Base-by-base conservation (phyloP, 2,797 vertebrate genomes). In the Anguilla pacifica region DNA sequence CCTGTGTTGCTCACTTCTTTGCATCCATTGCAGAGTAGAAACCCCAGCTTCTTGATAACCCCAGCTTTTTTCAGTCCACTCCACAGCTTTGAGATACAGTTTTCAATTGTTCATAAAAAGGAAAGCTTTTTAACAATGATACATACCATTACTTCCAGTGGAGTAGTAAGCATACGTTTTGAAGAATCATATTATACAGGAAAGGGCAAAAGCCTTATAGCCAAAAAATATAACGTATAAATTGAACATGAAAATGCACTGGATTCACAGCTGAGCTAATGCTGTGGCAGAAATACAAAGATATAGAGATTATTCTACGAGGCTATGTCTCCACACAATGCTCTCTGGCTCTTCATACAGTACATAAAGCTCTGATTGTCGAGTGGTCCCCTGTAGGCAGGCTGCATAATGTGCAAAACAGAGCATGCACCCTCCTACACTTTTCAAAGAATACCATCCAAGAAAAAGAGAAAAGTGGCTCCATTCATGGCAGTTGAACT, bases 391-490 rank as follows among this genome's bases (percentile, higher is more conserved):
- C 81, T 53, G 15, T n/a, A 74, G 64, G 59, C 79, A 83, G 67
- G 72, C 85, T 28, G 77, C 84, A 70, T 77, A 83, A 83, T 86
- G 67, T n/a, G 55, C 91, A 93, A 94, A 95, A 88, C 89, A 88
- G 88, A 91, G 89, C 88, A 86, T 81, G 87, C 86, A 88, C 87
- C 93, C 91, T 91, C 94, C 92, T 88, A 89, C 92, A 91, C 91
- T 72, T 74, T 28, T 59, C 53, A 57, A 25, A 85, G 84, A 82
- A 82, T 46, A 46, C 77, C 79, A 51, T 43, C 19, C 77, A 85
- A 55, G 59, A 84, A 67, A 59, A 84, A 19, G 39, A 43, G 74
- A 51, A 86, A 77, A 70, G 57, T 15, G 72, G 72, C 46, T 31
- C 84, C 87, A 81, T 79, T 86, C 70, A 82, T 57, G 51, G 17